Conservation (phyloP, 2,888 invertebrate species). For the Drosophila conformis region DNA sequence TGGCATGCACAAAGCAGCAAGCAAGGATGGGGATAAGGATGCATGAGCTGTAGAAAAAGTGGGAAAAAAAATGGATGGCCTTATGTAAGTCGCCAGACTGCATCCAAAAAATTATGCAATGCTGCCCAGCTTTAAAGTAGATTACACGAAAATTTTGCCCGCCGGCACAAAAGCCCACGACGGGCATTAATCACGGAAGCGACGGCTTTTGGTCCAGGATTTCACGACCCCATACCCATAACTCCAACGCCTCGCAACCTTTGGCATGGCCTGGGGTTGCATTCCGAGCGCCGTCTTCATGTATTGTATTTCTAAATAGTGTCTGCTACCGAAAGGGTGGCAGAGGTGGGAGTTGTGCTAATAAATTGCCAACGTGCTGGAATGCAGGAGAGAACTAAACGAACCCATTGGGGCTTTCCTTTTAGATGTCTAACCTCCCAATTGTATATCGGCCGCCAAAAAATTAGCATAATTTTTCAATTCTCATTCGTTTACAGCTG, state of each 20-base stretch:
- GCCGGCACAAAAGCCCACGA: conserved; percentile 75
- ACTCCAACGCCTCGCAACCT: not conserved
- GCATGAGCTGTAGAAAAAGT: conserved; percentile 22
- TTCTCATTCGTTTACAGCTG: conserved; percentile 48
- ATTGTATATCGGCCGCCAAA: conserved; percentile 37
- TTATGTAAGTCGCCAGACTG: conserved; percentile 39
- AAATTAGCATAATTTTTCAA: conserved; percentile 74
- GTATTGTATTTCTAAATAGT: conserved; percentile 60
- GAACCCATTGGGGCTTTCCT: conserved; percentile 47
- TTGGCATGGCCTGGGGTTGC: conserved; percentile 5
- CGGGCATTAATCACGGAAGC: conserved; percentile 73
- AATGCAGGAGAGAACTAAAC: conserved; percentile 30
- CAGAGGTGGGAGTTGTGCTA: conserved; percentile 24
- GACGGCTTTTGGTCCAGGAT: conserved; percentile 40
- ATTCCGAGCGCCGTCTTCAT: conserved; percentile 11
- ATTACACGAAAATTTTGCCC: conserved; percentile 75
- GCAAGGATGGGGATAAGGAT: conserved; percentile 6
- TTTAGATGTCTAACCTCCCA: conserved; percentile 23
- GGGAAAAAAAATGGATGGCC: conserved; percentile 17
- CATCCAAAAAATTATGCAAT: conserved; percentile 71
- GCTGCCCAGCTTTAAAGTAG: conserved; percentile 74
- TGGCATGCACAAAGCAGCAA: conserved; percentile 39
- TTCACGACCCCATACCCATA: not conserved
- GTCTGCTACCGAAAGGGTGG: conserved; percentile 16
- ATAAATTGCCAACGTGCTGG: conserved; percentile 63